Evolutionary conservation across 2,888 invertebrate genomes (phyloP), one percentile per base, ranked within the genome.

Genomic region (Scaptomyza cyrtandrae): DNA sequence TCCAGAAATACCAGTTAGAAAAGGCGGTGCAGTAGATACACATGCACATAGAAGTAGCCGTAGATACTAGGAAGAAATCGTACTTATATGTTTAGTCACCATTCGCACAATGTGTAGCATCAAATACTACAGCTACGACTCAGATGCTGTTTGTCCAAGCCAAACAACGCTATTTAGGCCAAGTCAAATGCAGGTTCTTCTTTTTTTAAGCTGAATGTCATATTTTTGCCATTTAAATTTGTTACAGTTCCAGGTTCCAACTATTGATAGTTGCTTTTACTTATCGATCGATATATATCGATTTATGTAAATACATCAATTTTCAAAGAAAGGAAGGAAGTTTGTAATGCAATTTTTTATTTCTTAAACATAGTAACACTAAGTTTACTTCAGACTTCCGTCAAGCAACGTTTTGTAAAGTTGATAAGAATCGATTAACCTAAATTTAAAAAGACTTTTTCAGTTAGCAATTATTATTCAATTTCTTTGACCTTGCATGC

Each of bases 1-100:
- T 89, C 88, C 85, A 81, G 88, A 88, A 89, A 89, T 89, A 86
- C 89, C 89, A 88, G 88, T 89, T 88, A 87, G 83, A 83, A 79
- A 76, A 75, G 85, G 81, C 72, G 72, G 77, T 82, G 77, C 71
- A 77, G 59, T 63, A 69, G 71, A 61, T 56, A 54, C 64, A 49
- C 7, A 49, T 49, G 7, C 49, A 54, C 41, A 58, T 39, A 48
- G 35, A 53, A 19, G 41, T 50, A 48, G 49, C 13, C n/a, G 19
- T 10, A 35, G 33, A 49, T 49, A 62, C 54, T 64, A 77, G 86
- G 80, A 81, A 81, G 78, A 78, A 84, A 75, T 79, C 70, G 82
- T 72, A 87, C 77, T 84, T 82, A 82, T 75, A 10, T 33, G 80
- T 87, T 81, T 67, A 85, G 82, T 78, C 74, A 69, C 87, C 85